Percentiles rank a stretch among this genome's conserved stretches.
These are phyloP conservation scores for Tetrapedia diversipes DNA, from an alignment of 2,888 invertebrate genomes.

Conservation along the genomic window DNA sequence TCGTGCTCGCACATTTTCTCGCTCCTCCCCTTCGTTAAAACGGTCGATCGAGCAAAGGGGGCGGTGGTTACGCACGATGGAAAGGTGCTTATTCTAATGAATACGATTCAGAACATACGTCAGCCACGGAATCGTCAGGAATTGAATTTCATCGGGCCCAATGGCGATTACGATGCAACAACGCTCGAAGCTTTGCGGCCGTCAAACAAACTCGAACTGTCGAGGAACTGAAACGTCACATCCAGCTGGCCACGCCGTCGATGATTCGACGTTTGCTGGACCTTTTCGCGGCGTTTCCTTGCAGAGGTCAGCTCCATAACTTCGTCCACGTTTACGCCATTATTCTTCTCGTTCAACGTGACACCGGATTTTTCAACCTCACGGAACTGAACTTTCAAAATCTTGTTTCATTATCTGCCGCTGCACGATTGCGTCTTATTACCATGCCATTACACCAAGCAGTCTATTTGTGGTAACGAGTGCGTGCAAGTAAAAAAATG, in stretches of 20 bases:
- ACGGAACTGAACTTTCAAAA: too few species aligned
- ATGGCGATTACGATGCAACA: background rate
- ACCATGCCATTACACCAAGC: too few species aligned
- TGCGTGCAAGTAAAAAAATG: too few species aligned
- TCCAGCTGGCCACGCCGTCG: slow-evolving; percentile 39
- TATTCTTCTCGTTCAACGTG: too few species aligned
- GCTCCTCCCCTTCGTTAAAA: too few species aligned
- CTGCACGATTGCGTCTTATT: too few species aligned
- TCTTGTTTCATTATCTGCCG: too few species aligned
- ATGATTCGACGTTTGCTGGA: slow-evolving; percentile 9
- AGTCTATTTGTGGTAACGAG: too few species aligned
- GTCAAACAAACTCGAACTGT: background rate
- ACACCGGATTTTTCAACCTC: too few species aligned
- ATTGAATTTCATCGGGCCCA: slow-evolving; percentile 7
- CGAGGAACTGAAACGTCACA: slow-evolving; percentile 56
- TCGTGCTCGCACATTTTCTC: too few species aligned
- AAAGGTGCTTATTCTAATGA: background rate
- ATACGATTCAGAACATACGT: background rate
- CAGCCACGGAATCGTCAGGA: slow-evolving; percentile 13
- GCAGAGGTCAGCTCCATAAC: background rate
- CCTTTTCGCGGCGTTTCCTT: background rate
- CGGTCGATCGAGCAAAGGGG: background rate
- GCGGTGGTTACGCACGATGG: background rate
- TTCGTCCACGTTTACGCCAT: too few species aligned
- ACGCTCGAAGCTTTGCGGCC: background rate